Evolutionary conservation across 2,888 invertebrate genomes (phyloP).

Genomic region (Ennomos erosarius): DNA sequence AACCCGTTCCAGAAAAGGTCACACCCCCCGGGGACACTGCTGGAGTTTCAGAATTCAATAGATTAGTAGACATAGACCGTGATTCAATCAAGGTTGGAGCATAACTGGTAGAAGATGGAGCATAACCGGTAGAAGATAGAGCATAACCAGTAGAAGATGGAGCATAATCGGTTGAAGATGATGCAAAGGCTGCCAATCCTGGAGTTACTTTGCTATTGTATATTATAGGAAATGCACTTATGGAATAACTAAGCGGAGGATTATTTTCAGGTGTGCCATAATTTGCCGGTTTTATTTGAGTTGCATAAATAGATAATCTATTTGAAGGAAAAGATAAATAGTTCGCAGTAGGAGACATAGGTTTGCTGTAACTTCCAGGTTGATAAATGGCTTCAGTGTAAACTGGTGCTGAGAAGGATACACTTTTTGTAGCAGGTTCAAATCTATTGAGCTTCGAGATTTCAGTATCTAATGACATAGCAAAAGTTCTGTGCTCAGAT

Average conservation of each 20-base stretch:
- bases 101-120: slow-evolving; percentile 32
- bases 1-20: slow-evolving; percentile 53
- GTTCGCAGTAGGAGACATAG: slow-evolving; percentile 1
- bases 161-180: slow-evolving; percentile 25
- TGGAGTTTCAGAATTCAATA: slow-evolving; percentile 46
- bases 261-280: neutral
- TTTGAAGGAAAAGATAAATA: slow-evolving; percentile 4
- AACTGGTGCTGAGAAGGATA: slow-evolving; percentile 8
- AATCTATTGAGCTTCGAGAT: slow-evolving; percentile 44
- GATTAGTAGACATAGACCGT: neutral
- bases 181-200: slow-evolving; percentile 43
- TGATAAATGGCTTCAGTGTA: slow-evolving; percentile 16
- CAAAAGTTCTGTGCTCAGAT: slow-evolving; percentile 30
- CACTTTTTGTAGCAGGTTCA: slow-evolving; percentile 12
- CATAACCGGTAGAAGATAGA: slow-evolving; percentile 7
- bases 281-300: neutral
- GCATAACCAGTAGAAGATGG: slow-evolving; percentile 1
- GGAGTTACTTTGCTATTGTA: slow-evolving; percentile 40
- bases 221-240: slow-evolving; percentile 30
- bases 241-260: slow-evolving; percentile 34
- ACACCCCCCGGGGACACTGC: slow-evolving; percentile 56
- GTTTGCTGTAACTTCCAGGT: slow-evolving; percentile 7
- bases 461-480: slow-evolving; percentile 42
- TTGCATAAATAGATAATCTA: neutral
- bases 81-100: neutral